These are phyloP conservation scores for Plagiodera versicolora DNA, from an alignment of 2,888 invertebrate genomes.

Conservation along the genomic window DNA sequence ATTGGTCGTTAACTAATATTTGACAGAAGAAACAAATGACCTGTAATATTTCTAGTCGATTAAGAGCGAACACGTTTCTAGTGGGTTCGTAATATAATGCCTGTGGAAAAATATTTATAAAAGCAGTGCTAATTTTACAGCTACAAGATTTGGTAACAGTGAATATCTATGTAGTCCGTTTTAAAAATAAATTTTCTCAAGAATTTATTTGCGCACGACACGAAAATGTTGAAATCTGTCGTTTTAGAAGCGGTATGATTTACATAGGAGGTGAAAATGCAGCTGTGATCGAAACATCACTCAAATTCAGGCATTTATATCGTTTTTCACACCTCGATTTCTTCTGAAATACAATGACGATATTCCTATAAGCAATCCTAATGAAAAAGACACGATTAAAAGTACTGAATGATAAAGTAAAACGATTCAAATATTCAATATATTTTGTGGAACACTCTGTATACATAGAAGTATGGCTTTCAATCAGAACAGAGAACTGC, in stretches of 20 bases:
- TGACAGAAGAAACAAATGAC: too few relatives aligned
- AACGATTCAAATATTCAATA: too few relatives aligned
- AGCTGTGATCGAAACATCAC: neutral
- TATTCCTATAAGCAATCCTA: too few relatives aligned
- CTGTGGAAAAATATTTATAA: conserved; percentile 14
- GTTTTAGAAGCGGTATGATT: neutral
- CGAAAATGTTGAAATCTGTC: neutral
- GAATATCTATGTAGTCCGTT: conserved; percentile 18
- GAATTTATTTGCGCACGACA: conserved; percentile 22
- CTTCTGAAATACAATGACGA: too few relatives aligned
- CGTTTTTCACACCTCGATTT: too few relatives aligned
- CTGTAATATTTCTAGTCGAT: neutral
- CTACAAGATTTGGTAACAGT: conserved; percentile 14
- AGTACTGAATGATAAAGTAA: too few relatives aligned
- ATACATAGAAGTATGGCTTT: too few relatives aligned
- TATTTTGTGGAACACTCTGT: too few relatives aligned
- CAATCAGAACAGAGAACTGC: too few relatives aligned
- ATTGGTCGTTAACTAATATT: too few relatives aligned
- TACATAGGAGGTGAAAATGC: conserved; percentile 3
- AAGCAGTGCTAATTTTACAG: conserved; percentile 16
- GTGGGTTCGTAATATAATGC: neutral
- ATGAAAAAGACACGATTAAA: too few relatives aligned
- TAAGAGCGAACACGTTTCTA: too few relatives aligned
- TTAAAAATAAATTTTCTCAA: conserved; percentile 18
- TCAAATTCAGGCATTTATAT: neutral